Evolutionary conservation across 2,888 invertebrate genomes (phyloP), one percentile per base, ranked within the genome.

Genomic region (Sthenelais limicola): DNA sequence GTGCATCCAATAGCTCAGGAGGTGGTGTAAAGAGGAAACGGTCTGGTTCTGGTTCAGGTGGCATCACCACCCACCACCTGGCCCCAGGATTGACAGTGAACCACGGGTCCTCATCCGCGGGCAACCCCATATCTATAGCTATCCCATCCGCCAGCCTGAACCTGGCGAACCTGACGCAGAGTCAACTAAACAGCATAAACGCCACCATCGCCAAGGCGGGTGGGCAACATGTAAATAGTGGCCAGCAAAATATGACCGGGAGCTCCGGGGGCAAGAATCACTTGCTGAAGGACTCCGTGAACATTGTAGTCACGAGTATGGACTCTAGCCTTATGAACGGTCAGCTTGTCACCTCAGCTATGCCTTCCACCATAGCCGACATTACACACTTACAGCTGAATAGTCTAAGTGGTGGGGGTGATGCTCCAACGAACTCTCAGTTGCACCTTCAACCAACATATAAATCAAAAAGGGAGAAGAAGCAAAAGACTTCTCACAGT

Each of bases 111-210:
- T n/a, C 28, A 21, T 33, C 32, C 2, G 43, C 62, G 15, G 51
- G 43, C 33, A 68, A 48, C 43, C 71, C 71, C 18, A 71, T 71
- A 30, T 71, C 71, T 5, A 71, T 71, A 62, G 51, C 71, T 47
- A 71, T 71, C 48, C 71, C 71, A 15, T 51, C 70, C 1, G 71
- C 58, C 4, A 62, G 71, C 35, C 58, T 71, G 26, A 70, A 70
- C 28, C 38, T 52, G 18, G 32, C 32, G 33, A 51, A 54, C 24
- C 21, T 35, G 28, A 71, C 71, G 21, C 49, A 56, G 48, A 56
- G 58, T 9, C 43, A 71, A 30, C 21, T 71, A 26, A 71, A 70
- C 24, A 51, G 33, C 24, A 33, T 47, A 24, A 49, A 35, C 49
- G 48, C 28, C 28, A 49, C 68, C 9, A 47, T 43, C 3, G 18